Conservation (phyloP, 2,113 vertebrate genomes). For the Madoqua kirkii region DNA sequence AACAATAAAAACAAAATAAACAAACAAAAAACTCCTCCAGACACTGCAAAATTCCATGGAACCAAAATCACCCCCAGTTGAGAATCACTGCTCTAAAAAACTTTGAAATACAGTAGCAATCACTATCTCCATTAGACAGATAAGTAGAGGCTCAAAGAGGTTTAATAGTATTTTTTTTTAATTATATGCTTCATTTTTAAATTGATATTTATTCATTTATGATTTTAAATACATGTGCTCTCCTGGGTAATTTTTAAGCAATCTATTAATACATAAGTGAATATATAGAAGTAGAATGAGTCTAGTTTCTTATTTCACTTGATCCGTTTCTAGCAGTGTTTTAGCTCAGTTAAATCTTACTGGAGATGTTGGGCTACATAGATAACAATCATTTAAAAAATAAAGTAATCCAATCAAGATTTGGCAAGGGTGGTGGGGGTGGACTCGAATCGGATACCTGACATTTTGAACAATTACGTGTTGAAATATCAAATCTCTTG, state of each 20-base stretch:
- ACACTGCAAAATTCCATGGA: neutral
- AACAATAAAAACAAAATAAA: neutral
- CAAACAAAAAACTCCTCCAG: neutral
- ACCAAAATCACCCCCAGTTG: neutral
- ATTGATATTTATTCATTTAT: neutral
- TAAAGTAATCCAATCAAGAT: neutral
- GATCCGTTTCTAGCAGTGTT: neutral
- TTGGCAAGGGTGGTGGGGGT: neutral
- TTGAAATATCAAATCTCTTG: neutral
- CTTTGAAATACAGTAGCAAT: neutral
- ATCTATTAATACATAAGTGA: neutral
- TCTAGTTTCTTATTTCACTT: neutral
- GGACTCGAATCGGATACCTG: neutral
- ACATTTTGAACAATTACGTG: neutral
- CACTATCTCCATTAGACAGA: neutral
- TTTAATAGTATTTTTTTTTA: neutral
- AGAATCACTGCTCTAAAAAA: neutral
- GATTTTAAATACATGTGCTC: neutral
- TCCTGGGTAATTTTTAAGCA: neutral
- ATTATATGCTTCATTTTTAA: neutral
- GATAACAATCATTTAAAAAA: neutral
- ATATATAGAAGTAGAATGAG: neutral
- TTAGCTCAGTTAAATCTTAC: neutral
- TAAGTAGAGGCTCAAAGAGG: neutral
- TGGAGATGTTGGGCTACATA: neutral